Evolutionary conservation across 2,797 vertebrate genomes (phyloP).

Genomic region (Protonibea diacanthus): DNA sequence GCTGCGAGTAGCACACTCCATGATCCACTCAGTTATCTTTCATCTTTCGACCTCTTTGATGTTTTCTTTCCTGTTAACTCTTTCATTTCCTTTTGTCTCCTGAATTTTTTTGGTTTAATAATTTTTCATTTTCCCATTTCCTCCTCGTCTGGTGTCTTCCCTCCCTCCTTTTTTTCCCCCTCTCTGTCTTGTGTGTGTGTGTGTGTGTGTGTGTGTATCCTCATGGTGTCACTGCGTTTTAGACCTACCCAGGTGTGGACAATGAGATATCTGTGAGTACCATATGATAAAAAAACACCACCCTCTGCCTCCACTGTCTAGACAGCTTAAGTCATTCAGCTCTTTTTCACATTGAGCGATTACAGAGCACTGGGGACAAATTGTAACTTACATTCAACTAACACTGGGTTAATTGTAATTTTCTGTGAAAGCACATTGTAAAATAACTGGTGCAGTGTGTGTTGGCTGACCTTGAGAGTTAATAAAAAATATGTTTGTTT

Average conservation of each 20-base stretch:
- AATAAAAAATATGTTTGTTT: not conserved
- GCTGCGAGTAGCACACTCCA: constrained; percentile 48
- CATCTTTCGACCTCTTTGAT: constrained; percentile 59
- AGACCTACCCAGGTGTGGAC: constrained; percentile 90
- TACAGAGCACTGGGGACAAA: constrained; percentile 40
- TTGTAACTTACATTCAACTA: constrained; percentile 34
- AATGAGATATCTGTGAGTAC: constrained; percentile 91
- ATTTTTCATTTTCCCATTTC: constrained; percentile 75
- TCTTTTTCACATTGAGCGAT: constrained; percentile 36
- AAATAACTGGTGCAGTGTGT: constrained; percentile 8
- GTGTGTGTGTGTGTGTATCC: constrained; percentile 64
- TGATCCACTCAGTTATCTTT: constrained; percentile 56
- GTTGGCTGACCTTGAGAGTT: constrained; percentile 20
- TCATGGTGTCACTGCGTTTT: constrained; percentile 85
- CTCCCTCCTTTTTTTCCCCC: constrained; percentile 45
- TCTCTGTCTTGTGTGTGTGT: constrained; percentile 13
- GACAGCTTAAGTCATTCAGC: constrained; percentile 53
- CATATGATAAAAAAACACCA: constrained; percentile 64
- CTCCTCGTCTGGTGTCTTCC: constrained; percentile 72
- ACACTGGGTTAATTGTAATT: constrained; percentile 25
- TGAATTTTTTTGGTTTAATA: constrained; percentile 73
- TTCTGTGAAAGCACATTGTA: constrained; percentile 13
- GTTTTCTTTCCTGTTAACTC: constrained; percentile 69
- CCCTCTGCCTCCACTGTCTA: constrained; percentile 69
- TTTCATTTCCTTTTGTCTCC: constrained; percentile 67